These are phyloP conservation scores for Limnephilus marmoratus DNA, from an alignment of 2,888 invertebrate genomes.

Conservation along the genomic window DNA sequence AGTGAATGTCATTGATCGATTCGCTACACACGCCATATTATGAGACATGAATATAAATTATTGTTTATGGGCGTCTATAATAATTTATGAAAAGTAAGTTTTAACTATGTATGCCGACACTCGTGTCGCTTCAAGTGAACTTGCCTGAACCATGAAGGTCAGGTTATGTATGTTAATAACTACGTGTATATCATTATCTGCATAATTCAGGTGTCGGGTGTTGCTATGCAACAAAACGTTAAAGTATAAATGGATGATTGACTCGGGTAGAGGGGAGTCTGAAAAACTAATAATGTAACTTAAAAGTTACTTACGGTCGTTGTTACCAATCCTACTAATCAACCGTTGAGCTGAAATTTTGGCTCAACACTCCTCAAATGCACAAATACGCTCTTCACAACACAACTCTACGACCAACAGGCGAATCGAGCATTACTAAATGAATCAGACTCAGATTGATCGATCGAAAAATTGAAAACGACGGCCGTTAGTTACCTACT, in stretches of 20 bases:
- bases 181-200: neutral
- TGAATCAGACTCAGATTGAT: no score
- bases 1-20: neutral
- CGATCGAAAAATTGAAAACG: no score
- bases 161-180: neutral
- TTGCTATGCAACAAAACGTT: neutral
- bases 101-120: neutral
- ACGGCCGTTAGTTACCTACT: no score
- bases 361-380: no score
- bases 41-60: neutral
- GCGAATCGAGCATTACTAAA: no score
- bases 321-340: no score
- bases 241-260: neutral
- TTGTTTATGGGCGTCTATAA: neutral
- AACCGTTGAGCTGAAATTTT: no score
- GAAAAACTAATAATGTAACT: no score
- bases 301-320: no score
- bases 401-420: no score
- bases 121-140: neutral
- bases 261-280: no score
- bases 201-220: neutral
- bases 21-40: neutral
- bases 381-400: no score
- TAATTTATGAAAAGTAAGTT: neutral
- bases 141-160: neutral